A percentile compares a stretch with the other conserved stretches of the same genome.
Evolutionary conservation across 2,888 invertebrate genomes (phyloP).

Genomic region (Congeria kusceri): DNA sequence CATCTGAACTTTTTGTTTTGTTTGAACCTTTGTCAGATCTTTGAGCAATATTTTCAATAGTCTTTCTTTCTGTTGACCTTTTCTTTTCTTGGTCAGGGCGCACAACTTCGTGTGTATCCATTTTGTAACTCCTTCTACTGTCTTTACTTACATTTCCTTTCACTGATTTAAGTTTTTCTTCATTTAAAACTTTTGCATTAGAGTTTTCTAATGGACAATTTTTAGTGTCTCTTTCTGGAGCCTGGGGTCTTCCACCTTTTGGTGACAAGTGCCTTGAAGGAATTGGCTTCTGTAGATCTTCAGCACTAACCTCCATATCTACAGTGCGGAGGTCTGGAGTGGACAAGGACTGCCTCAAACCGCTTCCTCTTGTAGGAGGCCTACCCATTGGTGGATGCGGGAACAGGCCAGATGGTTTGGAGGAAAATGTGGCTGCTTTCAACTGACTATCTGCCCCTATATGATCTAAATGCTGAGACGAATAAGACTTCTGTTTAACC

Average conservation of each 20-base stretch:
- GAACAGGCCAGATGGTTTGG: constrained; percentile 41
- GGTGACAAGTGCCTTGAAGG: constrained; percentile 44
- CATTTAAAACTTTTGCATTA: background rate
- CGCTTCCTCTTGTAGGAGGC: constrained; percentile 45
- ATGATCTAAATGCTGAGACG: constrained; percentile 60
- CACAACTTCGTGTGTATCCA: constrained; percentile 24
- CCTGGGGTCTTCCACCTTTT: constrained; percentile 60
- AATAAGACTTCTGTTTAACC: constrained; percentile 57
- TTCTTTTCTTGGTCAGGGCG: constrained; percentile 2
- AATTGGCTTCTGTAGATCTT: constrained; percentile 55
- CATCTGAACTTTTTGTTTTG: constrained; percentile 1
- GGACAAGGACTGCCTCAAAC: constrained; percentile 56
- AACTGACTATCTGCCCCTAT: constrained; percentile 12
- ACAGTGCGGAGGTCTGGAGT: constrained; percentile 62
- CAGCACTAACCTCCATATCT: constrained; percentile 44
- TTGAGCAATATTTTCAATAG: constrained; percentile 3
- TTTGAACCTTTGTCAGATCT: background rate
- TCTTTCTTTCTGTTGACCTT: constrained; percentile 8
- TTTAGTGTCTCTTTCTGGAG: constrained; percentile 18
- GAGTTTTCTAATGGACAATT: constrained; percentile 3
- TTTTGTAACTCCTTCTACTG: constrained; percentile 12
- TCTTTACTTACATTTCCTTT: constrained; percentile 15
- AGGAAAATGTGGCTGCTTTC: constrained; percentile 29
- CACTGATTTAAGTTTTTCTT: constrained; percentile 22
- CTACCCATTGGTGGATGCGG: constrained; percentile 61